Evolutionary conservation across 2,888 invertebrate species (phyloP).

Genomic region (Lysandra bellargus): DNA sequence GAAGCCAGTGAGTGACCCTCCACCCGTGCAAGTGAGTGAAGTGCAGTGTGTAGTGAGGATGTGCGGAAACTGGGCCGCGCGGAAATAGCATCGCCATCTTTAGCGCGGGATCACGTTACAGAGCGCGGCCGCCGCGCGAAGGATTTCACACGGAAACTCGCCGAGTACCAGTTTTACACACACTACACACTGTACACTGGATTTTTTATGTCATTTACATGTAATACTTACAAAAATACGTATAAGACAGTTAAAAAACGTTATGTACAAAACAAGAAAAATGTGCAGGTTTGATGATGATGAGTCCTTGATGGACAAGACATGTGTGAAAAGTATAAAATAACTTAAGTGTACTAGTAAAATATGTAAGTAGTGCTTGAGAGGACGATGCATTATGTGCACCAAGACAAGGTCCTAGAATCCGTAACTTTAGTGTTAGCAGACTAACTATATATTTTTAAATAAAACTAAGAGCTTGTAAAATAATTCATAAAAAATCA

Average conservation of each 20-base stretch:
- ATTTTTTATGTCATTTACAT: constrained; percentile 42
- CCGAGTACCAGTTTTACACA: constrained; percentile 37
- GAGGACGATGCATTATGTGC: not conserved
- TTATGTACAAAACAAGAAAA: not conserved
- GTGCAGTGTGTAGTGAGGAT: constrained; percentile 55
- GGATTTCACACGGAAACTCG: constrained; percentile 32
- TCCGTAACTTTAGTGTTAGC: not conserved
- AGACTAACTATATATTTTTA: not conserved
- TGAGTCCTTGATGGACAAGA: not conserved
- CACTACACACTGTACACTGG: constrained; percentile 50
- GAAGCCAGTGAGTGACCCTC: constrained; percentile 75
- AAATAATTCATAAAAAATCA: not conserved
- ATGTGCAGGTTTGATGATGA: not conserved
- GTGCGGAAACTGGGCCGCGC: constrained; percentile 51
- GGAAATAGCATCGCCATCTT: constrained; percentile 67
- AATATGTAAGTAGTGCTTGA: not conserved
- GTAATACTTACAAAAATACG: constrained; percentile 38
- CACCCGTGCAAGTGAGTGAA: constrained; percentile 80
- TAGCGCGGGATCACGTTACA: constrained; percentile 73
- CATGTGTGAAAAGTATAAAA: not conserved
- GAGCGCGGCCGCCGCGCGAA: constrained; percentile 42
- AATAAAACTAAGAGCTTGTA: not conserved
- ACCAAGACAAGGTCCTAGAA: not conserved
- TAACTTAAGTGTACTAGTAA: not conserved
- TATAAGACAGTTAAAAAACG: not conserved